Evolutionary conservation across 2,888 invertebrate genomes (phyloP).

Genomic region (Polymixis flavicincta): DNA sequence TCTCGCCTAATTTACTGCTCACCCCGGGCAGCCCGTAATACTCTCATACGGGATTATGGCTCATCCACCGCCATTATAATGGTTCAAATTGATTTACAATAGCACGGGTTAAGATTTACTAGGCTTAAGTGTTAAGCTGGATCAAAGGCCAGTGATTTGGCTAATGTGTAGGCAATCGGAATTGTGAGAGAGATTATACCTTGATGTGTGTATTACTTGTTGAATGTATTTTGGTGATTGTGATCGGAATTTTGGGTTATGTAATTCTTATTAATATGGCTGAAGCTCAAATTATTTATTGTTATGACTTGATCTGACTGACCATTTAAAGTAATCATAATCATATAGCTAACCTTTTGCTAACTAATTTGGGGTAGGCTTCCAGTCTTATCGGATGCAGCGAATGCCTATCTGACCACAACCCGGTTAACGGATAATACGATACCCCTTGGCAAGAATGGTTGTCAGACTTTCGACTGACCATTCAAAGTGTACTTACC

Average conservation of each 20-base stretch:
- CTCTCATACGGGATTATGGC: constrained; percentile 67
- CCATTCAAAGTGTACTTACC: background rate
- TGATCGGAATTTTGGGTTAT: background rate
- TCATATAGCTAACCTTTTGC: no score
- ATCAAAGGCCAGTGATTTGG: constrained; percentile 58
- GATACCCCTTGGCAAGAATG: no score
- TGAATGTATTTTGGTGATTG: constrained; percentile 13
- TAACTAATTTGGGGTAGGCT: no score
- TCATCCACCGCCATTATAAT: constrained; percentile 67
- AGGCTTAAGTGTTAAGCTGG: constrained; percentile 66
- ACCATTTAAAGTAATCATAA: no score
- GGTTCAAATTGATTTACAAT: constrained; percentile 72
- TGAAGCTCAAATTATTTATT: background rate
- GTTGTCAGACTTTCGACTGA: no score
- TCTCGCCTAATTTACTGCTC: constrained; percentile 64
- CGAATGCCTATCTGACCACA: no score
- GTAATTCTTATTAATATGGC: background rate
- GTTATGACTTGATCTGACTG: background rate
- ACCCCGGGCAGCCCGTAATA: constrained; percentile 62
- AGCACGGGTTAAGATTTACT: constrained; percentile 66
- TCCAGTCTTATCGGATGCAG: no score
- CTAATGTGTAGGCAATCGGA: constrained; percentile 52
- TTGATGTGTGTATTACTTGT: constrained; percentile 42
- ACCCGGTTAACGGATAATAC: no score
- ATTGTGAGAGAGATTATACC: constrained; percentile 4